Percentiles rank a stretch among this genome's conserved stretches.
Evolutionary conservation across 2,888 invertebrate genomes (phyloP).

Genomic region (Micoletzkya japonica): DNA sequence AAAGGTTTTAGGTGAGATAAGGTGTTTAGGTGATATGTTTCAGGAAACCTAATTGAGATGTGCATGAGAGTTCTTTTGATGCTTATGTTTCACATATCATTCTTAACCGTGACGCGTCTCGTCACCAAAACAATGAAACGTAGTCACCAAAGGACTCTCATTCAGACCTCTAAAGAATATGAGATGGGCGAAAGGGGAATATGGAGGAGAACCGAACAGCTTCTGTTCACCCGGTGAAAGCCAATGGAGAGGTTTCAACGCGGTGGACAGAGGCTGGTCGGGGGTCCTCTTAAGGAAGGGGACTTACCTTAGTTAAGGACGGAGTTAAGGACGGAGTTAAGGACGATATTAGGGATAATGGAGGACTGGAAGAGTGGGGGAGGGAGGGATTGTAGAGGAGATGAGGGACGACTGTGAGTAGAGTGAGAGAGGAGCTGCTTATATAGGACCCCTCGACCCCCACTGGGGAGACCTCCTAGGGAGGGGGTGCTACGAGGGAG

Average conservation of each 20-base stretch:
- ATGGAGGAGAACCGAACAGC: slow-evolving; percentile 11
- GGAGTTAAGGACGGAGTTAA: not conserved
- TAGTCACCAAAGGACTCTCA: not conserved
- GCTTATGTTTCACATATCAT: too few species aligned
- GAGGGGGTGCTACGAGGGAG: not conserved
- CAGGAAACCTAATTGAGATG: too few species aligned
- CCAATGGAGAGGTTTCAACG: slow-evolving; percentile 14
- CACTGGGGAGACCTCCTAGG: not conserved
- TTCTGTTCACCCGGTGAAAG: slow-evolving; percentile 30
- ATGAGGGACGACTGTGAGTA: slow-evolving; percentile 13
- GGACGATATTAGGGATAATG: not conserved
- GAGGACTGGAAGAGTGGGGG: not conserved
- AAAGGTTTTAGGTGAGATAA: too few species aligned
- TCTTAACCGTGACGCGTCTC: too few species aligned
- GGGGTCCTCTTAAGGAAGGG: not conserved
- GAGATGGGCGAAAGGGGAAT: not conserved
- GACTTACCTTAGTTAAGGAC: not conserved
- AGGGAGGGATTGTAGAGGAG: not conserved
- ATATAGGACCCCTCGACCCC: too few species aligned
- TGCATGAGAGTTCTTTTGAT: too few species aligned
- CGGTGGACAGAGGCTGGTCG: slow-evolving; percentile 13
- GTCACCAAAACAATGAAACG: too few species aligned
- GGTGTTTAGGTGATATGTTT: too few species aligned
- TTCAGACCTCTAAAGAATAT: not conserved
- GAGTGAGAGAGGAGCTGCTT: too few species aligned